Conservation (phyloP, 2,797 vertebrate species). For the Holocentrus rufus region DNA sequence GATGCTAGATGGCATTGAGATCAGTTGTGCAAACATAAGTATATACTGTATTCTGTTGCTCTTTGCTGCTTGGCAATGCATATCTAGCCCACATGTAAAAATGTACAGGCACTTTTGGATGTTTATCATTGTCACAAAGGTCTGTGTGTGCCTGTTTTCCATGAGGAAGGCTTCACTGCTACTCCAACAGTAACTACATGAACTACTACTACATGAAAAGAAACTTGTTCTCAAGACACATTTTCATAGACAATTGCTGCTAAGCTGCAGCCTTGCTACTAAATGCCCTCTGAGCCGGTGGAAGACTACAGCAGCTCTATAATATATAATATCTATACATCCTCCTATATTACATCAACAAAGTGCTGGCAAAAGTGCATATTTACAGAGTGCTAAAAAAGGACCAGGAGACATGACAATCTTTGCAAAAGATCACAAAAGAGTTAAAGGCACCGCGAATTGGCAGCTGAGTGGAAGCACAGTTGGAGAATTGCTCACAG, state of each 20-base stretch:
- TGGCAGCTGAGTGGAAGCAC: conserved; percentile 19
- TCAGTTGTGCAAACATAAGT: conserved; percentile 7
- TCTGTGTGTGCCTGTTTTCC: neutral
- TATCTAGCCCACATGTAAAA: conserved; percentile 11
- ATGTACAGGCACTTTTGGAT: conserved; percentile 27
- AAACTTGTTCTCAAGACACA: conserved; percentile 13
- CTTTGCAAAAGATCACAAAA: conserved; percentile 31
- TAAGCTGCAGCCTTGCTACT: conserved; percentile 10
- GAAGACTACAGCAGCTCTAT: conserved; percentile 35
- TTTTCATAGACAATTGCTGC: neutral
- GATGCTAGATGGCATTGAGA: conserved; percentile 12
- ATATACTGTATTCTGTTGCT: conserved; percentile 23
- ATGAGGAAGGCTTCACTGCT: neutral
- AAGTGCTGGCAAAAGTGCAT: conserved; percentile 69
- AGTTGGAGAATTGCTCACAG: conserved; percentile 26
- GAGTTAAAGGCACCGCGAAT: conserved; percentile 25
- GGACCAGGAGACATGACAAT: conserved; percentile 20
- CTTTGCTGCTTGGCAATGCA: conserved; percentile 2
- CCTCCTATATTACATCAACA: conserved; percentile 40
- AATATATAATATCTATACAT: conserved; percentile 51
- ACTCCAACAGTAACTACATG: neutral
- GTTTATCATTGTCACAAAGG: neutral
- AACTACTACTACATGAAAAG: no score
- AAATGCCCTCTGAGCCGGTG: neutral
- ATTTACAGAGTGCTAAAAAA: conserved; percentile 60